Base-by-base conservation (phyloP, 2,888 invertebrate species). In the Coecobrya sp. region DNA sequence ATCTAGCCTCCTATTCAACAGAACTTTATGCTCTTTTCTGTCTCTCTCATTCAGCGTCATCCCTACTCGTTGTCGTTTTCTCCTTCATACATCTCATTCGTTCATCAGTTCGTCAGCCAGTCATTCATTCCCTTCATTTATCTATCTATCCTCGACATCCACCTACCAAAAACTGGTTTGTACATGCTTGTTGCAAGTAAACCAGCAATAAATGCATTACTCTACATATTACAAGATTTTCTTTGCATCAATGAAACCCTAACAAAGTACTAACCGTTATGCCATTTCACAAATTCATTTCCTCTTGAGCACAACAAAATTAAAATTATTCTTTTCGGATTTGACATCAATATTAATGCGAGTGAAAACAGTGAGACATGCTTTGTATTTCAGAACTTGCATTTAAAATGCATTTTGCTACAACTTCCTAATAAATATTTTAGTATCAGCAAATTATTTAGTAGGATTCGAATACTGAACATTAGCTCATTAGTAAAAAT, bases 41-140 rank as follows among this genome's bases (percentile, higher is more conserved):
- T 45, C 30, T 52, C 59, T 86, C 62, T 42, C 30, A n/a, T n/a
- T 42, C 59, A 59, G 25, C 82, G 27, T 65, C 65, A 27, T 65
- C 65, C 65, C 65, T 65, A 22, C 65, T 25, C 25, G 11, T 82
- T 59, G 11, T 82, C 82, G 16, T 82, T 36, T 49, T 76, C 8
- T 70, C 68, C 70, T 25, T 11, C 68, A 86, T 76, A 91, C 68
- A 10, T 86, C 65, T 79, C 68, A 25, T 86, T 79, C 81, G 81
- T 65, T 91, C 91, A 86, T 76, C 91, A 91, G 81, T 86, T 90
- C 86, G 65, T 91, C 90, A 84, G 84, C 45, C 65, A 90, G 30
- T 73, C 90, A 76, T 85, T 59, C 84, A 55, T 65, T 76, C 73
- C 55, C 19, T 76, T 76, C 76, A 73, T 86, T 76, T 42, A 65